Evolutionary conservation across 2,888 invertebrate genomes (phyloP).

Genomic region (Pantelozetes paolii): DNA sequence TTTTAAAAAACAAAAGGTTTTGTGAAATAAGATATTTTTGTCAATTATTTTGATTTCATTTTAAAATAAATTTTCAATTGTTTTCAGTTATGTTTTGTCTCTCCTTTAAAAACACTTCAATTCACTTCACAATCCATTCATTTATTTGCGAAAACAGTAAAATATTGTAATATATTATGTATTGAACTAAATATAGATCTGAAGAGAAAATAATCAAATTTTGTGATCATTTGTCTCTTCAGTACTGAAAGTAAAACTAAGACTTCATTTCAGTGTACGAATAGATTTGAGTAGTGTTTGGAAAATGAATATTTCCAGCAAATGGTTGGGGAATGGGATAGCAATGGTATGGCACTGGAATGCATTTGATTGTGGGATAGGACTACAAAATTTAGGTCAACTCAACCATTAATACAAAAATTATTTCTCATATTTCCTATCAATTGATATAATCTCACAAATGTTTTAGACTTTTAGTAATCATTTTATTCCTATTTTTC

Average conservation of each 20-base stretch:
- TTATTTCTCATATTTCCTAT: neutral
- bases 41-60: neutral
- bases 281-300: neutral
- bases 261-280: neutral
- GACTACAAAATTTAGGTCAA: neutral
- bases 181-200: neutral
- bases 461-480: slow-evolving; percentile 11
- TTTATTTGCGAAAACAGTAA: neutral
- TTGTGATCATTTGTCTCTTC: neutral
- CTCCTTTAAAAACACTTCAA: neutral
- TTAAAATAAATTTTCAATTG: neutral
- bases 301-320: neutral
- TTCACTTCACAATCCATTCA: neutral
- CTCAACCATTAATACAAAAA: neutral
- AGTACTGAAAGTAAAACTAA: neutral
- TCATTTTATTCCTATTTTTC: slow-evolving; percentile 1
- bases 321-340: too few species aligned
- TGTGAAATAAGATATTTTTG: neutral
- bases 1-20: neutral
- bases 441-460: neutral
- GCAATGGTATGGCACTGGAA: neutral
- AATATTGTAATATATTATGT: too few species aligned
- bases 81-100: neutral
- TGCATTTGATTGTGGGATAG: neutral
- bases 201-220: neutral